Percentiles rank a stretch among this genome's conserved stretches.
These are phyloP conservation scores for Microplitis manilae DNA, from an alignment of 2,888 invertebrate species.

Conservation along the genomic window DNA sequence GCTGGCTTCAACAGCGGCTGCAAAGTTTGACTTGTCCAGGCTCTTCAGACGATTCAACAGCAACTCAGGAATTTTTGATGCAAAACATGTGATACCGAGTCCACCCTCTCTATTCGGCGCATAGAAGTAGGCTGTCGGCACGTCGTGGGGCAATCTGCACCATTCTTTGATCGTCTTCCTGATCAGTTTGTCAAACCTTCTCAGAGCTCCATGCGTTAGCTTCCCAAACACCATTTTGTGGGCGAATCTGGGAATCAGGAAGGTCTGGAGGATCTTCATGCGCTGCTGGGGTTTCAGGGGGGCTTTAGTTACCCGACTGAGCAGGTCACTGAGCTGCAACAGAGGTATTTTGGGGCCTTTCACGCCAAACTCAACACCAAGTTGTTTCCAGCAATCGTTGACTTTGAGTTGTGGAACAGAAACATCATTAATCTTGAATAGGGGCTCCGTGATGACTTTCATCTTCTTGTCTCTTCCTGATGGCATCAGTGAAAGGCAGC, in stretches of 20 bases:
- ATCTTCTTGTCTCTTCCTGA: slow-evolving; percentile 41
- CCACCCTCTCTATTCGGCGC: slow-evolving; percentile 30
- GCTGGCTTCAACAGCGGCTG: background rate
- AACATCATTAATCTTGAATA: background rate
- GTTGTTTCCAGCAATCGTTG: background rate
- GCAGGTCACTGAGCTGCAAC: background rate
- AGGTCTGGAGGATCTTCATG: background rate
- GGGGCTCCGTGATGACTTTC: background rate
- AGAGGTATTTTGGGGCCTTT: background rate
- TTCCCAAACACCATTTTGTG: background rate
- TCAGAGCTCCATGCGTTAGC: slow-evolving; percentile 29
- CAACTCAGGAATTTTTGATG: slow-evolving; percentile 26
- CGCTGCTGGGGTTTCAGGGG: background rate
- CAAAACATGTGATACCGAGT: slow-evolving; percentile 16
- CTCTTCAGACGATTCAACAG: background rate
- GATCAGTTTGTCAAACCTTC: background rate
- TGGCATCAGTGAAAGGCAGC: slow-evolving; percentile 55
- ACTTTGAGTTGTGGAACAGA: background rate
- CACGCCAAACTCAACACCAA: background rate
- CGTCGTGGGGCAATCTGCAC: slow-evolving; percentile 23
- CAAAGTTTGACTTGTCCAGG: background rate
- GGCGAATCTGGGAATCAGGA: background rate
- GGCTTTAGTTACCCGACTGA: too few species aligned
- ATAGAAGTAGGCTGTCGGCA: slow-evolving; percentile 24
- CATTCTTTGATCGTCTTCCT: background rate